Percentiles rank a stretch among this genome's conserved stretches.
Conservation (phyloP, 2,113 vertebrate genomes). For the Sterna hirundo region DNA sequence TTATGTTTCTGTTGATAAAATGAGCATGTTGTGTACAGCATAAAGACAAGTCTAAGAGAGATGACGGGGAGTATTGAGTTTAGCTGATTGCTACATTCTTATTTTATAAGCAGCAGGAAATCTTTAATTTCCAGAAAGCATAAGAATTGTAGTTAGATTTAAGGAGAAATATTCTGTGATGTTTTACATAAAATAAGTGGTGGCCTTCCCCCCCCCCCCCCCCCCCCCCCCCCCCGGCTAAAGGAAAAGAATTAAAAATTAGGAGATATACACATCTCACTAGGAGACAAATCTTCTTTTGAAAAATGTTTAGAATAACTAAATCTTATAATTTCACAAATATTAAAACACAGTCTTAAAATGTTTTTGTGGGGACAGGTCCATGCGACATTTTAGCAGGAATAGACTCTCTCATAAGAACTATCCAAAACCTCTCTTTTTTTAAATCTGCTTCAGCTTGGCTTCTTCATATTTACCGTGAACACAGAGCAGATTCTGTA, state of each 20-base stretch:
- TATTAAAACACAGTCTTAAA: neutral
- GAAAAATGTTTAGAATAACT: conserved; percentile 1
- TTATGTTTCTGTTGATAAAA: neutral
- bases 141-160: neutral
- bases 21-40: neutral
- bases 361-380: neutral
- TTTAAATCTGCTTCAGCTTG: neutral
- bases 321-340: neutral
- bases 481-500: neutral
- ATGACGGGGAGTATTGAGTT: neutral
- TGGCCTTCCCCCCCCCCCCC: fast-evolving
- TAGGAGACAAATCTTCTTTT: neutral
- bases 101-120: neutral
- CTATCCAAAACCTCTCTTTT: neutral
- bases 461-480: neutral
- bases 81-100: neutral
- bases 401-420: neutral
- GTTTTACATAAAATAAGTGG: neutral
- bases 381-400: neutral
- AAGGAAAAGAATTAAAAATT: conserved; percentile 2
- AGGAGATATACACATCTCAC: neutral
- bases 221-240: fast-evolving
- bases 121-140: neutral
- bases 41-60: neutral
- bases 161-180: neutral